Evolutionary conservation across 2,797 vertebrate species (phyloP), one percentile per base, ranked within the genome.

Genomic region (Kryptolebias ocellatus): DNA sequence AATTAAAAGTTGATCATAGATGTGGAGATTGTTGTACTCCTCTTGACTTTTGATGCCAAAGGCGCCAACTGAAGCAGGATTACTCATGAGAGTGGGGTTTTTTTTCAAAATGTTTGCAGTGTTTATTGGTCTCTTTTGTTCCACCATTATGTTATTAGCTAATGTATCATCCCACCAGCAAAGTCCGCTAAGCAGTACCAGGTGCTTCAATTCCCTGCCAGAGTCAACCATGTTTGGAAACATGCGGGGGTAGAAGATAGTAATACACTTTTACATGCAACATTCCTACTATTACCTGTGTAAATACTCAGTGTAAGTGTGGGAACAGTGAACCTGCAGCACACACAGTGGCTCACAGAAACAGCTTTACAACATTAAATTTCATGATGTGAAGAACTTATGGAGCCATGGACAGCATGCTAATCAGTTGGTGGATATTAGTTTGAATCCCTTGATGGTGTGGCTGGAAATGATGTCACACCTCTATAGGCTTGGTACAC

Each of bases 131-230:
- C 42, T 14, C 24, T 60, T 39, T 34, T 59, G 64, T 67, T 78
- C 29, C 62, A 4, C 66, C 72, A 74, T 81, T 62, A 59, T 66
- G 70, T 70, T 53, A 59, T 74, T 24, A 60, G 53, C 49, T 47
- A 46, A 72, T 66, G 72, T 74, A 49, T 77, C 71, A 70, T 80
- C 64, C 53, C 59, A 64, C 59, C 45, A 29, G 58, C 31, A 58
- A 65, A 78, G 64, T 65, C 16, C 20, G 18, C 52, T 84, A 85
- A 88, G 51, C 58, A 61, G 62, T 85, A 54, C 78, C 80, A 88
- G 82, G 68, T 87, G 85, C 50, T 76, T 60, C 18, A 34, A 52
- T 59, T 76, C 18, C 51, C 54, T 63, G 63, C 60, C 60, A 68
- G 64, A 78, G 54, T 53, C 53, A 55, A n/a, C 61, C 67, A 31